Percentiles rank a stretch among this genome's conserved stretches.
These are phyloP conservation scores for Heterotilapia buettikoferi DNA, from an alignment of 2,113 vertebrate species.

Conservation along the genomic window DNA sequence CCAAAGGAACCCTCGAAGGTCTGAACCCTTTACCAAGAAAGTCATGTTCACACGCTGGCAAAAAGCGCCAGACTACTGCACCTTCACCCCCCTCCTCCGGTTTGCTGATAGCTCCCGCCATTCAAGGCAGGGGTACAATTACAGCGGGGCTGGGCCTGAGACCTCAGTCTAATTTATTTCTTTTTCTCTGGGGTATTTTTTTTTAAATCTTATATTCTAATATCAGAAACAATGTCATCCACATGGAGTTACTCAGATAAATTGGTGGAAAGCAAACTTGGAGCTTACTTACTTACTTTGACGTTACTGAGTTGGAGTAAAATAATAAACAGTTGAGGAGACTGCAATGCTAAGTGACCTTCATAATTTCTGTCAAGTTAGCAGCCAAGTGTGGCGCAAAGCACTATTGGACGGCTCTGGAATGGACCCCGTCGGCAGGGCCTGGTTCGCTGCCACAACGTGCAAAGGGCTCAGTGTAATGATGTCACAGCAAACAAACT, in stretches of 20 bases:
- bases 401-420: neutral
- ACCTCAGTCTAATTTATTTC: slow-evolving; percentile 73
- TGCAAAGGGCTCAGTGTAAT: slow-evolving; percentile 30
- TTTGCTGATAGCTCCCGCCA: slow-evolving; percentile 60
- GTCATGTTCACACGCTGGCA: slow-evolving; percentile 76
- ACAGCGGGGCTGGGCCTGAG: slow-evolving; percentile 72
- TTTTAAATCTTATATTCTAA: rapidly evolving
- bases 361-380: neutral
- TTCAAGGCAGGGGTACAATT: slow-evolving; percentile 43
- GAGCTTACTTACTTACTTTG: neutral
- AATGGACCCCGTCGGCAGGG: neutral
- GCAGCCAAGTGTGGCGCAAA: slow-evolving; percentile 5
- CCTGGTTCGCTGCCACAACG: neutral
- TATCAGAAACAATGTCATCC: neutral
- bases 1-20: slow-evolving; percentile 72
- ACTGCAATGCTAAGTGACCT: slow-evolving; percentile 12
- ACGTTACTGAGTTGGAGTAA: neutral
- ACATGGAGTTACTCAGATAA: neutral
- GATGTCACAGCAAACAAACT: neutral
- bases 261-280: neutral
- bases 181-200: neutral
- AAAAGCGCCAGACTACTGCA: slow-evolving; percentile 68
- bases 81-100: slow-evolving; percentile 75
- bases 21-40: slow-evolving; percentile 75
- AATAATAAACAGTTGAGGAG: neutral